Conservation (phyloP, 2,113 vertebrate species). For the Spilogale gracilis region DNA sequence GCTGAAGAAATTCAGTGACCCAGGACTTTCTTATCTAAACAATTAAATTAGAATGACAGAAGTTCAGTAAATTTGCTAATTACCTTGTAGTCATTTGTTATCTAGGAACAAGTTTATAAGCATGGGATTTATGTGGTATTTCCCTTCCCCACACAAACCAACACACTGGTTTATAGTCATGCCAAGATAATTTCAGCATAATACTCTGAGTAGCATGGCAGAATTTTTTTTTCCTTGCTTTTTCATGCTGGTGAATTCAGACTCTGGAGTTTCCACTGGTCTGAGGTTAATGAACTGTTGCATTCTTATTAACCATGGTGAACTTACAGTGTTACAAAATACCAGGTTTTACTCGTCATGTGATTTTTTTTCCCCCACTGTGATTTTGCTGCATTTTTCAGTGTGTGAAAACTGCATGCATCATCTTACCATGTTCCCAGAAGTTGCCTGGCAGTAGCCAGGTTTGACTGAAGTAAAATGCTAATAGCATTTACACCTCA, state of each 20-base stretch:
- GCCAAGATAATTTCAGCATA: constrained; percentile 38
- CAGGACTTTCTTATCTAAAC: constrained; percentile 48
- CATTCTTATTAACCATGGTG: constrained; percentile 57
- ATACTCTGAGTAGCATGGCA: neutral
- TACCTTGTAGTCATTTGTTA: constrained; percentile 49
- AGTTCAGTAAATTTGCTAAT: constrained; percentile 60
- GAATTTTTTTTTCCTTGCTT: neutral
- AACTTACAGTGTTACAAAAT: constrained; percentile 34
- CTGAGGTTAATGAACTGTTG: constrained; percentile 60
- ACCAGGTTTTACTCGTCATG: constrained; percentile 45
- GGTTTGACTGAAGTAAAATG: constrained; percentile 56
- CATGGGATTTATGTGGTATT: constrained; percentile 38
- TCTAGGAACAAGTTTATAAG: constrained; percentile 36
- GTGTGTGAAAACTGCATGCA: neutral
- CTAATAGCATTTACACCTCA: constrained; percentile 24
- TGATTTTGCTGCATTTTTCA: constrained; percentile 54
- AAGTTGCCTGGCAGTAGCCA: constrained; percentile 53
- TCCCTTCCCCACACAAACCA: neutral
- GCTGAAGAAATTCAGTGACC: constrained; percentile 38
- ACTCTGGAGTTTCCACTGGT: neutral
- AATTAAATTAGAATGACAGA: constrained; percentile 64
- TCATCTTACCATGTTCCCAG: constrained; percentile 58
- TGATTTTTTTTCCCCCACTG: neutral
- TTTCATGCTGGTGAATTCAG: constrained; percentile 34
- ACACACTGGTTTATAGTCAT: neutral